These are phyloP conservation scores for Aulostomus chinensis DNA, from an alignment of 2,797 vertebrate genomes.

Conservation along the genomic window DNA sequence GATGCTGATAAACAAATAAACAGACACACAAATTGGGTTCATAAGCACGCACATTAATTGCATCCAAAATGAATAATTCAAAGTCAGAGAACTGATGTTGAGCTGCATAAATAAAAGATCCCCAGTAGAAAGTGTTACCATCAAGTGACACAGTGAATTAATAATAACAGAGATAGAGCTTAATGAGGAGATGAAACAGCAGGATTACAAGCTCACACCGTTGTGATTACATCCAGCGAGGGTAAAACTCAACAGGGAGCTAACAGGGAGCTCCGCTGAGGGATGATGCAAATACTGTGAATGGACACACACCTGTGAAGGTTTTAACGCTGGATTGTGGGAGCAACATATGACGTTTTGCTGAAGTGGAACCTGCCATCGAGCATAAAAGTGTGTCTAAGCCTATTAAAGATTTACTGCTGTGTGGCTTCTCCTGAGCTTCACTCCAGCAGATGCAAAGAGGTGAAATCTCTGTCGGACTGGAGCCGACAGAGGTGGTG, in stretches of 20 bases:
- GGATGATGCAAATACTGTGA: conserved; percentile 4
- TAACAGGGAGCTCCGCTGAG: conserved; percentile 7
- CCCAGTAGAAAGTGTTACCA: conserved; percentile 52
- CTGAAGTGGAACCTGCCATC: conserved; percentile 25
- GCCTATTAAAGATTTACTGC: conserved; percentile 48
- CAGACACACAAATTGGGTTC: conserved; percentile 14
- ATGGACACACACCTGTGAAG: too few species aligned
- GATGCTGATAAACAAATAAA: conserved; percentile 54
- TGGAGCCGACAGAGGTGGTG: conserved; percentile 30
- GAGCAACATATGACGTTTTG: conserved; percentile 18
- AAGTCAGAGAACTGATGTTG: conserved; percentile 49
- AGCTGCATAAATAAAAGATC: conserved; percentile 77
- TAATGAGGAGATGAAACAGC: conserved; percentile 55
- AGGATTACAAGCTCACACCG: conserved; percentile 47
- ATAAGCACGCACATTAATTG: conserved; percentile 47
- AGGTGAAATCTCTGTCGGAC: conserved; percentile 22
- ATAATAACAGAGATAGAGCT: conserved; percentile 49
- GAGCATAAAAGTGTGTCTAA: conserved; percentile 40
- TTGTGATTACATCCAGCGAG: conserved; percentile 40
- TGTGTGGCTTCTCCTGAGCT: conserved; percentile 7
- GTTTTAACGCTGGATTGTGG: too few species aligned
- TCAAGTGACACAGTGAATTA: conserved; percentile 66
- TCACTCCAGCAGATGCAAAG: conserved; percentile 28
- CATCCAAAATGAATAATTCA: conserved; percentile 77
- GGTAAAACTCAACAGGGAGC: conserved; percentile 20